Base-by-base conservation (phyloP, 35 echinoderm and acorn worm genomes). In the Strongylocentrotus purpuratus region DNA sequence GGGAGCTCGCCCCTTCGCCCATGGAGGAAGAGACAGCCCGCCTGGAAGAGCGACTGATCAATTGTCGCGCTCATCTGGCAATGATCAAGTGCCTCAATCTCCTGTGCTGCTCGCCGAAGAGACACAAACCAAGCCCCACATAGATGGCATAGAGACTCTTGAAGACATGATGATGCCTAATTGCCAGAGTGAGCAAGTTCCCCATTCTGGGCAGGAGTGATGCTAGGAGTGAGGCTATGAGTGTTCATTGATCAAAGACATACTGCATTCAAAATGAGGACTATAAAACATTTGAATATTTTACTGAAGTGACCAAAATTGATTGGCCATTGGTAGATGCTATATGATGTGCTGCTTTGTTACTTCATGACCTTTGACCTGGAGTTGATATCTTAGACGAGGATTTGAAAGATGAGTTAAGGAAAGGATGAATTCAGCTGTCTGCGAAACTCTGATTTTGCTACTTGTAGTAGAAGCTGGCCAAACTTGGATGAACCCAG, bases 11-110 rank as follows among this genome's bases (percentile, higher is more conserved):
- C 87, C 85, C 88, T 96, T 92, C 97, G 95, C 88, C 97, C 95
- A 25, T 99, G 95, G 98, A 97, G 96, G 61, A 97, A 95, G 96
- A 96, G 96, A 94, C 97, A 95, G 88, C 93, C 91, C 86, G 94
- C 96, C 15, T 99, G 96, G 98, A 98, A 96, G 96, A 99, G 96
- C 95, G 98, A 99, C 92, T 99, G 71, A 95, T 94, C 65, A 95
- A 93, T 17, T 93, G 91, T 58, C 91, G 91, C 0, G 91, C 91
- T 33, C 91, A 93, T 46, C 91, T 93, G 91, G 91, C 91, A 12
- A 93, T 93, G 91, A 93, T 93, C 91, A 93, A 93, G 48, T 93
- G 91, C 47, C 91, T 93, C 46, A 93, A 93, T n/a, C 91, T 93
- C 18, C 91, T 93, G 11, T 93, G 91, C 46, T 93, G 91, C 91